Evolutionary conservation across 2,888 invertebrate genomes (phyloP).

Genomic region (Mystacides longicornis): DNA sequence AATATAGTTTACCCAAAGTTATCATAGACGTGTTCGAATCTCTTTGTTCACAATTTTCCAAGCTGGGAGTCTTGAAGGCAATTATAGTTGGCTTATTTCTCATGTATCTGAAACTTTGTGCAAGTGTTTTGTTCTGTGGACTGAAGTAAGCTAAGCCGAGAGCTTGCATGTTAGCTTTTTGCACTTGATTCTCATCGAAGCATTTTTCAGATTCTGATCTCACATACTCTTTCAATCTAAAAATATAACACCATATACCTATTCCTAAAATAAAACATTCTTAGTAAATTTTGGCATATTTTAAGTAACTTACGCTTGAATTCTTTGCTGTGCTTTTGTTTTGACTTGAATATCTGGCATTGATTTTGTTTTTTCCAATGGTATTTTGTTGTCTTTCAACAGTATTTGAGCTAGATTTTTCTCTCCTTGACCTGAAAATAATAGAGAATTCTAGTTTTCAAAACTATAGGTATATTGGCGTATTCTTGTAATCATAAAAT

Average conservation of each 20-base stretch:
- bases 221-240: slow-evolving; percentile 60
- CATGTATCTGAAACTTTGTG: slow-evolving; percentile 87
- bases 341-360: slow-evolving; percentile 78
- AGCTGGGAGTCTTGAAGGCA: slow-evolving; percentile 76
- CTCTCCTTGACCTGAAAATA: not conserved
- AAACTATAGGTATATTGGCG: no score
- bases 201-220: slow-evolving; percentile 76
- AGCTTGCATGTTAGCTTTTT: slow-evolving; percentile 55
- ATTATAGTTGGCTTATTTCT: slow-evolving; percentile 82
- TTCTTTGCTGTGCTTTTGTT: slow-evolving; percentile 60
- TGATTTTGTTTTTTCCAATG: slow-evolving; percentile 72
- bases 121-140: slow-evolving; percentile 72
- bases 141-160: slow-evolving; percentile 62
- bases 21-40: slow-evolving; percentile 51
- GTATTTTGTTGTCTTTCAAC: slow-evolving; percentile 38
- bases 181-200: slow-evolving; percentile 61
- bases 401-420: not conserved
- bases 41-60: slow-evolving; percentile 59
- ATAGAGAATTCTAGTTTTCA: no score
- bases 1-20: slow-evolving; percentile 43
- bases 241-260: slow-evolving; percentile 23
- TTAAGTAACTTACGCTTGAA: slow-evolving; percentile 57
- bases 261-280: not conserved
- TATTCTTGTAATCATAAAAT: no score
- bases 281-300: not conserved